Conservation (phyloP, 2,888 invertebrate species). For the Habrosyne pyritoides region DNA sequence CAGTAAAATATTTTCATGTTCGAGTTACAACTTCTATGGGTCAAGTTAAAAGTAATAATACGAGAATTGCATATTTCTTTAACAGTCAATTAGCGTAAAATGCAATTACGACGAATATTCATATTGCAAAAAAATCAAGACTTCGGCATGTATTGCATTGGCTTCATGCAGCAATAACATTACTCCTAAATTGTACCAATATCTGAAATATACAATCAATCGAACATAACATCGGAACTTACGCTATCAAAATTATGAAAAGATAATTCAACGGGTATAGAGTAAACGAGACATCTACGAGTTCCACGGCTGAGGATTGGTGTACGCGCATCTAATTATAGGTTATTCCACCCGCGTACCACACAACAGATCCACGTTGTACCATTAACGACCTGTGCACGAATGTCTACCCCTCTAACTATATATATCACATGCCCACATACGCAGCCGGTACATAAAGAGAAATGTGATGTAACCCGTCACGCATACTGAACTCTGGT, state of each 20-base stretch:
- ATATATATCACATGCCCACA: constrained; percentile 50
- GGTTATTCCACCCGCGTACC: constrained; percentile 79
- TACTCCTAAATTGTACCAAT: not conserved
- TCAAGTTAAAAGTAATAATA: not conserved
- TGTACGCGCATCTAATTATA: constrained; percentile 81
- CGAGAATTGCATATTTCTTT: not conserved
- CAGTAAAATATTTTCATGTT: not conserved
- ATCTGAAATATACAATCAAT: no score
- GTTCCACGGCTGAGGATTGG: constrained; percentile 67
- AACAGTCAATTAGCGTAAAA: not conserved
- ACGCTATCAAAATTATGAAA: constrained; percentile 14
- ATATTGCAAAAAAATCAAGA: not conserved
- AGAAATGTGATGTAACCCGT: constrained; percentile 62
- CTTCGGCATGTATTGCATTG: not conserved
- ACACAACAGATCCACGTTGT: constrained; percentile 74
- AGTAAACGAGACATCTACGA: constrained; percentile 68
- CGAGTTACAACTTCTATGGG: not conserved
- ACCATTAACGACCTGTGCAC: constrained; percentile 77
- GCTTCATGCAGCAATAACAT: not conserved
- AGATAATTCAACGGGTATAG: constrained; percentile 57
- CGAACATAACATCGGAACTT: no score
- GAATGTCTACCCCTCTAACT: constrained; percentile 60
- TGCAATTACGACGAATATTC: not conserved
- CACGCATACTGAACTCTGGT: constrained; percentile 53
- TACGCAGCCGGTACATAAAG: constrained; percentile 44